Percentiles rank a stretch among this genome's conserved stretches.
These are phyloP conservation scores for Platycheirus rosarum DNA, from an alignment of 2,888 invertebrate species.

Conservation along the genomic window DNA sequence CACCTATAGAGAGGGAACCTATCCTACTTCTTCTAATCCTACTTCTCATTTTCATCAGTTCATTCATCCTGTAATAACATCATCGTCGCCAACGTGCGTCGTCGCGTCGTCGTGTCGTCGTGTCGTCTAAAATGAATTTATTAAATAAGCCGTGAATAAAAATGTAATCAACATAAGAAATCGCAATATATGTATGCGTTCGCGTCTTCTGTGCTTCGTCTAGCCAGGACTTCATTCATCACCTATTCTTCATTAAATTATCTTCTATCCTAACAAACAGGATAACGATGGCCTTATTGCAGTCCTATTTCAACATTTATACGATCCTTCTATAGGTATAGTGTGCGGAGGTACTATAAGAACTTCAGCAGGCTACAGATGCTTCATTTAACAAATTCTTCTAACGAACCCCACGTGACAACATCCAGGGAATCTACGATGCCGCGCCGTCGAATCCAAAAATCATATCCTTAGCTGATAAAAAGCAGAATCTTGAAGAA, in stretches of 20 bases:
- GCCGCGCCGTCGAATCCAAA: neutral
- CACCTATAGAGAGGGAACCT: no score
- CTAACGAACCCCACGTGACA: conserved; percentile 47
- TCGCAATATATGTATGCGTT: neutral
- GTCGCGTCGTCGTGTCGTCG: conserved; percentile 1
- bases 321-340: neutral
- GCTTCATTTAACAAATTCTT: conserved; percentile 57
- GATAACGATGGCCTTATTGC: conserved; percentile 22
- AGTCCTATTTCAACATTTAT: neutral
- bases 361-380: conserved; percentile 20
- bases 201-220: conserved; percentile 6
- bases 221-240: conserved; percentile 33
- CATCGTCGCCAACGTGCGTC: neutral
- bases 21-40: no score
- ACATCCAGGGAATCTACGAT: conserved; percentile 4
- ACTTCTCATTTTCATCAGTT: neutral
- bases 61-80: neutral
- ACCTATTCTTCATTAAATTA: conserved; percentile 63
- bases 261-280: conserved; percentile 14
- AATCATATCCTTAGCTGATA: neutral
- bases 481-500: conserved; percentile 48
- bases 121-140: conserved; percentile 44
- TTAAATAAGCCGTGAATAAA: conserved; percentile 66
- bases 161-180: conserved; percentile 65
- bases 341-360: neutral